Base-by-base conservation (phyloP, 92 coral and sea anemone species). In the Phymanthus crucifer region DNA sequence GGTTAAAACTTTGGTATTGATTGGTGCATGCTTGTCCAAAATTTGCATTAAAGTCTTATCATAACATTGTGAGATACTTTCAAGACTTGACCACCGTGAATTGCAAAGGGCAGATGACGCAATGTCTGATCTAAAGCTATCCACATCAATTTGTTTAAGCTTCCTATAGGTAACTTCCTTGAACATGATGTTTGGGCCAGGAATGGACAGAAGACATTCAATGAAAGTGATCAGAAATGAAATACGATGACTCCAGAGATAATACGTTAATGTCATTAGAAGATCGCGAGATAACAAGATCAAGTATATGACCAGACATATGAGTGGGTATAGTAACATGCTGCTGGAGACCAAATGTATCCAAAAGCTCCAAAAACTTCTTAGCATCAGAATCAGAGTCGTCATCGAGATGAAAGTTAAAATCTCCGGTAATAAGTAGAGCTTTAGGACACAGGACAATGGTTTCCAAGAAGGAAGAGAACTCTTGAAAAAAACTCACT, bases 131-230 rank as follows among this genome's bases (percentile, higher is more conserved):
- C 75, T 76, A 69, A 87, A 66, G 48, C 57, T 78, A 66, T 73
- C 61, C 34, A 80, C 58, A 73, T 81, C 43, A 54, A 72, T 72
- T 33, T 71, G 66, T 81, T 83, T 88, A 64, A 88, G 77, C 70
- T 88, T 88, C 52, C 88, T 82, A 78, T 74, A 84, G 52, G 79
- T 74, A 70, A 79, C 70, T 33, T 70, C 70, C 73, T 87, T 87
- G 21, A 65, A 72, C 57, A 78, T 69, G 66, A 79, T 75, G 56
- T 40, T 52, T 24, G 86, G 76, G 72, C 82, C 76, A 69, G 78
- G 71, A 38, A 84, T 73, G 56, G 84, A 73, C 67, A 74, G 85
- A 33, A 19, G 48, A 23, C 89, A 85, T 66, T 85, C 89, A 40
- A 66, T 80, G 64, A 85, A 85, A 79, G 66, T 80, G 89, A 47